Evolutionary conservation across 2,797 vertebrate species (phyloP).

Genomic region (Astyanax mexicanus): DNA sequence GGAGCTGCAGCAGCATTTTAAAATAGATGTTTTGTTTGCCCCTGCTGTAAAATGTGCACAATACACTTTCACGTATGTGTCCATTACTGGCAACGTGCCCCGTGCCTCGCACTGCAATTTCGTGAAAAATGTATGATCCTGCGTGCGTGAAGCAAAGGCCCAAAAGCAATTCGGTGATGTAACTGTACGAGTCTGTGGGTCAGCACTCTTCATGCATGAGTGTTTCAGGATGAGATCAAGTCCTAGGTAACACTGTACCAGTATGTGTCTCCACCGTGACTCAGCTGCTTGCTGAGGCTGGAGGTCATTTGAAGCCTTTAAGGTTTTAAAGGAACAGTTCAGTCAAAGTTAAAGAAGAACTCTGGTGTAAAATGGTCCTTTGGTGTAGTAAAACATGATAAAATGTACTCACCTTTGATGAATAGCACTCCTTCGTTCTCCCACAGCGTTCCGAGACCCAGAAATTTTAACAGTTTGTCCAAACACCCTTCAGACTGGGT

Average conservation of each 20-base stretch:
- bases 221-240: conserved; percentile 13
- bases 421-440: too few relatives aligned
- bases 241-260: conserved; percentile 9
- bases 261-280: conserved; percentile 5
- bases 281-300: conserved; percentile 6
- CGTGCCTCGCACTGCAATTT: conserved; percentile 21
- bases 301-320: neutral
- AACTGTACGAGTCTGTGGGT: conserved; percentile 34
- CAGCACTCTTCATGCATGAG: conserved; percentile 17
- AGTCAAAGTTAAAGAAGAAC: too few relatives aligned
- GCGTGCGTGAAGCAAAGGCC: neutral
- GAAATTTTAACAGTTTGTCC: too few relatives aligned
- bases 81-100: conserved; percentile 9
- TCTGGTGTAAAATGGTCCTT: too few relatives aligned
- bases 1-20: conserved; percentile 21
- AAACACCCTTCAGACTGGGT: too few relatives aligned
- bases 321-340: neutral
- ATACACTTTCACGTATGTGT: neutral
- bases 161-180: conserved; percentile 12
- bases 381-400: too few relatives aligned
- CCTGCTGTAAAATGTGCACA: neutral
- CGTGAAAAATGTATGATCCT: conserved; percentile 37
- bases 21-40: neutral
- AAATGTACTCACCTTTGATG: too few relatives aligned
- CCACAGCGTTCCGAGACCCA: too few relatives aligned